Conservation (phyloP, 2,888 invertebrate species). For the Cataglyphis rosenhaueri region DNA sequence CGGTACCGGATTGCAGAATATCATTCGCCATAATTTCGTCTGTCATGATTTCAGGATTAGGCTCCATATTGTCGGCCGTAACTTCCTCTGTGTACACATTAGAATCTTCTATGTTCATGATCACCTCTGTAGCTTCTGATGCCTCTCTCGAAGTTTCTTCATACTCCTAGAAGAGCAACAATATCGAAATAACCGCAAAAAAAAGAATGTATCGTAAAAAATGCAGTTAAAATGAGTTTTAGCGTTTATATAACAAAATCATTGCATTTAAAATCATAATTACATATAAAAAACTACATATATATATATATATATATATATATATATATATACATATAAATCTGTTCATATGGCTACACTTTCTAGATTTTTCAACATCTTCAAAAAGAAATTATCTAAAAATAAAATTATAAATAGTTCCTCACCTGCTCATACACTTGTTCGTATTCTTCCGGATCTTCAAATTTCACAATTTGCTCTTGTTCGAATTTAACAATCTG, state of each 20-base stretch:
- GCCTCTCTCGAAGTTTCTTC: conserved; percentile 82
- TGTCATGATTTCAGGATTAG: conserved; percentile 78
- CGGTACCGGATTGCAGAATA: conserved; percentile 76
- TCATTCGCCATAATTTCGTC: conserved; percentile 81
- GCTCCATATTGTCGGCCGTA: conserved; percentile 81
- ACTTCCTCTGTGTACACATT: conserved; percentile 84
- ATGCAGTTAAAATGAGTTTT: background rate
- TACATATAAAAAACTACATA: too few species aligned
- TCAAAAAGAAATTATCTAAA: background rate
- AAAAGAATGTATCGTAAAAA: background rate
- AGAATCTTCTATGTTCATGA: conserved; percentile 82
- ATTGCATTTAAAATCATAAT: too few species aligned
- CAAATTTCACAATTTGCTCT: conserved; percentile 70
- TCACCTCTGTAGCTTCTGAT: conserved; percentile 80
- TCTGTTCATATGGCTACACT: background rate
- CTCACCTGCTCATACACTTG: conserved; percentile 75
- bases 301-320: too few species aligned
- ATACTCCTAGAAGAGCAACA: conserved; percentile 77
- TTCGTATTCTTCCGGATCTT: conserved; percentile 75
- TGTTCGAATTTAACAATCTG: conserved; percentile 72
- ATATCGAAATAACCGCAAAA: background rate
- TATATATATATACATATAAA: too few species aligned
- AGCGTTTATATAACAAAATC: too few species aligned
- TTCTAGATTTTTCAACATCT: background rate
- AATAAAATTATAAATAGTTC: background rate